These are phyloP conservation scores for Bothrops jararaca DNA, from an alignment of 2,113 vertebrate species.

Conservation along the genomic window DNA sequence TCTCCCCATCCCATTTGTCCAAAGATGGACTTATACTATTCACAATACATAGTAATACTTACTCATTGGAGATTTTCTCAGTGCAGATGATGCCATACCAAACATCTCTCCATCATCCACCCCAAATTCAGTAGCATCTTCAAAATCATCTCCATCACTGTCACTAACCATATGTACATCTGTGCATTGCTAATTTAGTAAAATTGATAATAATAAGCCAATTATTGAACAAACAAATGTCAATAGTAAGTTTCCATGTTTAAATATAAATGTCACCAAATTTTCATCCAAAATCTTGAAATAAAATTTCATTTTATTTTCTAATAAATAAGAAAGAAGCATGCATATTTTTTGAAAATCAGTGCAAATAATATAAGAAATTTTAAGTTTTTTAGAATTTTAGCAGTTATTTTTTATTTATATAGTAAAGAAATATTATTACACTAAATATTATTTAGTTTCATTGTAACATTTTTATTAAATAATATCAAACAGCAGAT, in stretches of 20 bases:
- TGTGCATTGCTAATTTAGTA: constrained; percentile 77
- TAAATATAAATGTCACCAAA: background rate
- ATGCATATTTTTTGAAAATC: background rate
- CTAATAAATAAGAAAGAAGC: background rate
- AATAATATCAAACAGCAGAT: fast-evolving
- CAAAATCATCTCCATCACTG: constrained; percentile 97
- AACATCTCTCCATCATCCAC: constrained; percentile 98
- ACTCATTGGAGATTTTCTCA: constrained; percentile 98
- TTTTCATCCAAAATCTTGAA: background rate
- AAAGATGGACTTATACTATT: background rate
- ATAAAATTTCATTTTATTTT: background rate
- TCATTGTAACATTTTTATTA: background rate
- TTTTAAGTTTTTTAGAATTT: background rate
- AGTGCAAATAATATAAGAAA: background rate
- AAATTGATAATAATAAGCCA: constrained; percentile 27
- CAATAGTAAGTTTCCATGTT: background rate
- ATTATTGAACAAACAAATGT: background rate
- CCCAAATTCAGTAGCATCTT: constrained; percentile 96
- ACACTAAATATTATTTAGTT: background rate
- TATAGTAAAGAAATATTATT: background rate
- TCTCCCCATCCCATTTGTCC: background rate
- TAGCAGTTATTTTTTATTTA: background rate
- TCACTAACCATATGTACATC: constrained; percentile 99
- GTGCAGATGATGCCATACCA: constrained; percentile 84
- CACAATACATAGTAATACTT: constrained; percentile 59